Evolutionary conservation across 2,888 invertebrate genomes (phyloP), one percentile per base, ranked within the genome.

Genomic region (Alloplasta piceator): DNA sequence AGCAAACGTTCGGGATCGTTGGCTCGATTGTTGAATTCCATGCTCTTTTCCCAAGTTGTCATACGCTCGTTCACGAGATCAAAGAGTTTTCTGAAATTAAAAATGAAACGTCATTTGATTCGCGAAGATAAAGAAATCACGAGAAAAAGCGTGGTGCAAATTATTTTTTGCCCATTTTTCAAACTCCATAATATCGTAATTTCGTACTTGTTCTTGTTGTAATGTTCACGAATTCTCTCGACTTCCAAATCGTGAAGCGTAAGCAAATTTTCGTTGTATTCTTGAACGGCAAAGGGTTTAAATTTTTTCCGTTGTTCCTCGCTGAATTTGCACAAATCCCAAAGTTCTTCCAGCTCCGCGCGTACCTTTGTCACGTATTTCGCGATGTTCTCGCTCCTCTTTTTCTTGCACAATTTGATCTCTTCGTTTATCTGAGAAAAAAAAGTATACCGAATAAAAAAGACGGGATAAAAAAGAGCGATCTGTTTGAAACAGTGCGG

Each of bases 1-100:
- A 97, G 96, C 89, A 96, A 97, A 0, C 98, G 94, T 83, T 96
- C 95, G 0, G 97, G 96, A 87, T 97, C 96, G n/a, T 94, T 94
- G 0, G 96, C 96, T 68, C 95, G 94, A 16, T 94, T 94, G 84
- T 98, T 97, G 63, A 98, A 91, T 79, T 96, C 96, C 1, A 94
- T 93, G 95, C 96, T 95, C 87, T 96, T 95, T 26, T 94, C 92
- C 96, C 97, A 98, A 0, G 97, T 93, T 46, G 94, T 93, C 82
- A 95, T 94, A 61, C 97, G 94, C 77, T 95, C 95, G 10, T 94
- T 92, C 12, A 96, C 93, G 79, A 96, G 90, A 0, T 95, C 94
- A 86, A 95, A 96, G 60, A 96, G 95, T 79, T 94, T 93, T 82
- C 95, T 95, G 86, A 10, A 89, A 87, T 26, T 84, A 77, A 68